Evolutionary conservation across 2,113 vertebrate species (phyloP).

Genomic region (Peucedramus taeniatus): DNA sequence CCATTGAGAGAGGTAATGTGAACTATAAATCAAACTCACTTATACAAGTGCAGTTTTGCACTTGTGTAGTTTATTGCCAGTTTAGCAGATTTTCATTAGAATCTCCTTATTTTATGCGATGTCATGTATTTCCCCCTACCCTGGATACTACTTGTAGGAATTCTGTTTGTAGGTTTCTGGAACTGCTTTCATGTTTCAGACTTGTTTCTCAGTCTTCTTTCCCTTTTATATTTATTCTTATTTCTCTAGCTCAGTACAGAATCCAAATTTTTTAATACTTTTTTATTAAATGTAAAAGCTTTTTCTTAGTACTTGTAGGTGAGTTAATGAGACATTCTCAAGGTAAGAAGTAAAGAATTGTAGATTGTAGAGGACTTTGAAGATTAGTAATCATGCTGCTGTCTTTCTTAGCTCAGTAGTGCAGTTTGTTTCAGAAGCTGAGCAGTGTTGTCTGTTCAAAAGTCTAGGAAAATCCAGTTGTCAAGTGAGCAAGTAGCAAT

Average conservation of each 20-base stretch:
- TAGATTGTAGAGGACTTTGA: not conserved
- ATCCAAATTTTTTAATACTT: not conserved
- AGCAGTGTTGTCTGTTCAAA: not conserved
- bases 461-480: not conserved
- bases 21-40: not conserved
- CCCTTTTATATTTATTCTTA: not conserved
- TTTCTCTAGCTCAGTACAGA: not conserved
- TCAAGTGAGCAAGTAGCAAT: not conserved
- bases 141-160: not conserved
- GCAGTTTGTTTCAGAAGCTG: not conserved
- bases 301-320: not conserved
- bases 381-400: not conserved
- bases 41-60: not conserved
- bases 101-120: not conserved
- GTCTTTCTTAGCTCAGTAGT: not conserved
- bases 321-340: not conserved
- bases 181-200: not conserved
- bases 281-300: not conserved
- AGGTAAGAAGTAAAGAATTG: not conserved
- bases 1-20: constrained; percentile 87
- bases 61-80: not conserved
- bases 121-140: not conserved
- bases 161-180: not conserved
- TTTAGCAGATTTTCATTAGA: not conserved
- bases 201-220: not conserved